Percentiles rank a stretch among this genome's conserved stretches.
Conservation (phyloP, 1,140 invertebrate species). For the Zaprionus tsacasi region DNA sequence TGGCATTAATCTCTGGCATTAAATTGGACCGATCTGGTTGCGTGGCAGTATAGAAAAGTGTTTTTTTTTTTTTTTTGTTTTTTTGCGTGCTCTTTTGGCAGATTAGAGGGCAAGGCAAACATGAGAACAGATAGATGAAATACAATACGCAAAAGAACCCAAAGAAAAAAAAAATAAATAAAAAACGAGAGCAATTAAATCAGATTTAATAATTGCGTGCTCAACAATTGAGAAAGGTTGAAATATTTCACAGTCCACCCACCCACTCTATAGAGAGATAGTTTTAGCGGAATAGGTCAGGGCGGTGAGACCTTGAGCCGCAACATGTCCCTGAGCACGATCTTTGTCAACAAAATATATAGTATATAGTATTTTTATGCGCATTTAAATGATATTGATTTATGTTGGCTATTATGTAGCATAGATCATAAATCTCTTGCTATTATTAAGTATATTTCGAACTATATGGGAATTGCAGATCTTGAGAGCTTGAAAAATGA, state of each 20-base stretch:
- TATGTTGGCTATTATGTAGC: background rate
- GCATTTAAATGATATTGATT: conserved; percentile 11
- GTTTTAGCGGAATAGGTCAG: background rate
- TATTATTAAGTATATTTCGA: background rate
- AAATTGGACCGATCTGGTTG: conserved; percentile 52
- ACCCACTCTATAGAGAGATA: background rate
- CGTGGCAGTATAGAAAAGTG: conserved; percentile 36
- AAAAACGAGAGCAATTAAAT: background rate
- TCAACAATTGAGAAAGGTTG: background rate
- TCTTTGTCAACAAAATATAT: conserved; percentile 3
- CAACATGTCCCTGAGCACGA: background rate
- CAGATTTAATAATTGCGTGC: background rate
- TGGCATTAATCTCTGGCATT: conserved; percentile 38
- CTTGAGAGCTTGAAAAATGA: no score
- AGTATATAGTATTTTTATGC: background rate
- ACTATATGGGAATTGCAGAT: no score
- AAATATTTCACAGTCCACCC: conserved; percentile 1
- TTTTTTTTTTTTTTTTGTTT: conserved; percentile 9
- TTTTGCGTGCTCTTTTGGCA: background rate
- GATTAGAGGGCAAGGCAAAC: conserved; percentile 36
- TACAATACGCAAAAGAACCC: background rate
- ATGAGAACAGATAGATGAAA: background rate
- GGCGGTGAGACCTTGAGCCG: background rate
- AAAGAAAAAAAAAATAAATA: background rate
- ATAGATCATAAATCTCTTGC: background rate